Conservation (phyloP, 2,888 invertebrate genomes). For the Ichneumoninae sp. region DNA sequence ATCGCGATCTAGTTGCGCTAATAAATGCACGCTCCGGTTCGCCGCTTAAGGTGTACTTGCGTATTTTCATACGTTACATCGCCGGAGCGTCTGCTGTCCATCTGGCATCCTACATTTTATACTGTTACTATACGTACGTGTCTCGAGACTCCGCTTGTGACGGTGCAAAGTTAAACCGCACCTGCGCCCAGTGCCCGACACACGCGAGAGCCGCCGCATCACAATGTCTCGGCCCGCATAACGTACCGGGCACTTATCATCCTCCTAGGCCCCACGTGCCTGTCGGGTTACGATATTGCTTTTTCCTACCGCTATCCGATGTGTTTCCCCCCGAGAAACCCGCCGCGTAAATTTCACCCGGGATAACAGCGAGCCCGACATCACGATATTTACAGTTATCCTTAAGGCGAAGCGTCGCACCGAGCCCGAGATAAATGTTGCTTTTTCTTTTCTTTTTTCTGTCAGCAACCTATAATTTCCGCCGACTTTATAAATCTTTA, state of each 20-base stretch:
- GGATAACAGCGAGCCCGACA: neutral
- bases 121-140: slow-evolving; percentile 20
- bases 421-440: no score
- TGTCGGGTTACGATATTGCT: slow-evolving; percentile 28
- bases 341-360: neutral
- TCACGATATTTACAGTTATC: neutral
- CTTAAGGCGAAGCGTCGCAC: neutral
- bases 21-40: slow-evolving; percentile 9
- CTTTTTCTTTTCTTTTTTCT: no score
- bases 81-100: slow-evolving; percentile 59
- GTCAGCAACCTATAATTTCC: no score
- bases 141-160: neutral
- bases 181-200: slow-evolving; percentile 43
- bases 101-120: slow-evolving; percentile 54
- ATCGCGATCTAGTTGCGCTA: slow-evolving; percentile 27
- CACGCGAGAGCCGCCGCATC: slow-evolving; percentile 21
- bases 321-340: slow-evolving; percentile 3
- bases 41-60: slow-evolving; percentile 23
- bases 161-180: slow-evolving; percentile 44
- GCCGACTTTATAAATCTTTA: no score
- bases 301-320: neutral
- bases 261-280: slow-evolving; percentile 32
- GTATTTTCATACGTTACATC: slow-evolving; percentile 29
- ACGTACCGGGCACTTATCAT: slow-evolving; percentile 51
- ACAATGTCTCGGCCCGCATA: slow-evolving; percentile 49